Evolutionary conservation across 2,888 invertebrate species (phyloP).

Genomic region (Onthophagus sagittarius): DNA sequence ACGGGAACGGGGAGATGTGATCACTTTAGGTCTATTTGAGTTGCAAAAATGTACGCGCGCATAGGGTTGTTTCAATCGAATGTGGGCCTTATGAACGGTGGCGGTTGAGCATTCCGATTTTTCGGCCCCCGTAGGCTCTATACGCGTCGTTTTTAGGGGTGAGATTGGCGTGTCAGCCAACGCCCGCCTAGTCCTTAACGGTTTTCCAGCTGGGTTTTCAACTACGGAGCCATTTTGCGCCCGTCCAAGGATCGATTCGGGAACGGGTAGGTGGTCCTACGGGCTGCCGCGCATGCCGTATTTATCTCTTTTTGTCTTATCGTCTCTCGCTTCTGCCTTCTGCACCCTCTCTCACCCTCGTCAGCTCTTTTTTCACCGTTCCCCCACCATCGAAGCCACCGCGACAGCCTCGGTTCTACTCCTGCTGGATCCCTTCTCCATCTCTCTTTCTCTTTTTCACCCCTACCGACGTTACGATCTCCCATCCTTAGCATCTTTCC

Average conservation of each 20-base stretch:
- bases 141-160: constrained; percentile 42
- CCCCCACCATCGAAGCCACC: constrained; percentile 18
- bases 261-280: constrained; percentile 43
- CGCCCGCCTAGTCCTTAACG: constrained; percentile 43
- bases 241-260: constrained; percentile 48
- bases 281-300: constrained; percentile 47
- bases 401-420: constrained; percentile 18
- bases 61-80: constrained; percentile 40
- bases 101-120: constrained; percentile 40
- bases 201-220: constrained; percentile 48
- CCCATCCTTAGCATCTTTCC: constrained; percentile 1
- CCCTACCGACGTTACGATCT: neutral
- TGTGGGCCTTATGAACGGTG: constrained; percentile 44
- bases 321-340: constrained; percentile 44
- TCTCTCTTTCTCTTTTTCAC: constrained; percentile 14
- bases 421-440: constrained; percentile 19
- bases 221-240: constrained; percentile 51
- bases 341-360: constrained; percentile 29
- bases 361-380: constrained; percentile 22
- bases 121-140: constrained; percentile 46
- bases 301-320: constrained; percentile 52
- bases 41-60: constrained; percentile 45
- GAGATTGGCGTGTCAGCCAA: constrained; percentile 38
- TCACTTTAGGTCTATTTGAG: constrained; percentile 44
- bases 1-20: neutral